Evolutionary conservation across 2,797 vertebrate genomes (phyloP), one percentile per base, ranked within the genome.

Genomic region (Esox masquinongy): DNA sequence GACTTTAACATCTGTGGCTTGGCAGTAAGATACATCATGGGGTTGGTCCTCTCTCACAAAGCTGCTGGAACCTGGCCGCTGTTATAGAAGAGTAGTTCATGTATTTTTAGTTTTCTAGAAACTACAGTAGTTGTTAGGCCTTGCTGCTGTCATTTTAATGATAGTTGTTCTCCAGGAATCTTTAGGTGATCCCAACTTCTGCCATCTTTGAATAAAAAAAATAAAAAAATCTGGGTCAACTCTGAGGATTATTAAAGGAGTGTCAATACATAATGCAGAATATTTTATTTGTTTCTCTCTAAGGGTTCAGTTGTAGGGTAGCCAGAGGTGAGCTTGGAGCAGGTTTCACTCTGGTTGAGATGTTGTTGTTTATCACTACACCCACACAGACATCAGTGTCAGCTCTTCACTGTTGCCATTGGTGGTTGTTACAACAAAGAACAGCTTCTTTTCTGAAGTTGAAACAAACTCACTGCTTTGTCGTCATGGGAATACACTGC

Each of bases 1-100:
- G n/a, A n/a, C n/a, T n/a, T n/a, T n/a, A 70, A 70, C 77, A 79
- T 79, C 39, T 83, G 83, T 53, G 82, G 74, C 78, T 85, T 73
- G 17, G 72, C 64, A 17, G 63, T 68, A 70, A 51, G n/a, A 72
- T 43, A 70, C 71, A 0, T 49, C 78, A 73, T 5, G 34, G 74
- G 47, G 12, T 71, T 51, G 9, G 69, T 75, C 53, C 53, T 43
- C 63, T 1, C 74, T 83, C 66, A 73, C 17, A 24, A 39, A 39
- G 5, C 36, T 8, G 36, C 36, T 39, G 36, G 36, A 39, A 39
- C 36, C 36, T 39, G 36, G 36, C 36, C 5, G 36, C 36, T 39
- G 43, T 47, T 12, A 11, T 47, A 11, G 43, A 43, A 43, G 1
- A 2, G 39, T 7, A 2, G 39, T 43, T 74, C 50, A 56, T n/a